Base-by-base conservation (phyloP, 2,888 invertebrate genomes). In the Nemurella pictetii region DNA sequence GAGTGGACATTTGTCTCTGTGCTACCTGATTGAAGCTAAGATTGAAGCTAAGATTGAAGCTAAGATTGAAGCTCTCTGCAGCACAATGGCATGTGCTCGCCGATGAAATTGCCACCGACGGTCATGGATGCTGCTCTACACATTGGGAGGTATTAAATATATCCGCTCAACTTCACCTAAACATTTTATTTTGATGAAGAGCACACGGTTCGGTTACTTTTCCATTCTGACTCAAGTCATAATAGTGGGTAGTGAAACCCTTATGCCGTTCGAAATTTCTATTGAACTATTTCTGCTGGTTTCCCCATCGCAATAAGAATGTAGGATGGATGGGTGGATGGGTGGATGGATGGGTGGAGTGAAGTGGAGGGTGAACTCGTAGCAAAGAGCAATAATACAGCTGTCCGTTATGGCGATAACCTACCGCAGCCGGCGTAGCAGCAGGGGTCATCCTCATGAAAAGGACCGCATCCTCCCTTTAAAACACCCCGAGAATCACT, bases 401-500 rank as follows among this genome's bases (percentile, higher is more conserved):
- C 75, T 28, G 75, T 75, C 75, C 75, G 75, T 75, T 75, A 75
- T 28, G 20, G 55, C 55, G 9, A 26, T 75, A 75, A 75, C 75
- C 75, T 75, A 75, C 75, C 75, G 75, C 75, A 75, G 75, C 75
- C 75, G 12, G 75, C 75, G 26, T 27, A 75, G 28, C 75, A 28
- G 28, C 75, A 26, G 75, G 75, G 75, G 75, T 75, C 75, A 75
- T 27, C 75, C 26, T 75, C 28, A 9, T 75, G 26, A 75, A 75
- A 75, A 28, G 29, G 26, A 25, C 81, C 26, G 26, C 26, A 28
- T 29, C 81, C 26, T 9, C 35, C 35, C 81, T 26, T 80, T 28
- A 80, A 80, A 35, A 35, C 81, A 80, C 35, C 81, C 81, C 29
- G 55, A 80, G 25, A 80, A 80, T 80, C 75, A 75, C 75, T 75